Evolutionary conservation across 30 jellyfish, hydroid and myxozoan genomes (phyloP).

Genomic region (Cassiopea andromeda): DNA sequence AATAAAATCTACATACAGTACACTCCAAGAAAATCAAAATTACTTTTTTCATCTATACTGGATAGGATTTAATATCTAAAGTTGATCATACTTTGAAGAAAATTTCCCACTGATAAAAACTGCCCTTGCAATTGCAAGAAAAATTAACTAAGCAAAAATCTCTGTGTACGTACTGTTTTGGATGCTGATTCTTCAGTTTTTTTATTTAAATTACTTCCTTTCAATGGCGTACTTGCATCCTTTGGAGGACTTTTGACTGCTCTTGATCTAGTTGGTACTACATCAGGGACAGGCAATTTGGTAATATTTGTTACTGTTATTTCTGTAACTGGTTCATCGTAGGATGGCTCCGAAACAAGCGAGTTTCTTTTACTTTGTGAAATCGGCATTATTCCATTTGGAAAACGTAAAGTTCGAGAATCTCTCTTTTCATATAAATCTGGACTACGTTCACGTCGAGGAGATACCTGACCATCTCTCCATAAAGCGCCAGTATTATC

Average conservation of each 20-base stretch:
- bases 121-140: no score
- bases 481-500: conserved; percentile 55
- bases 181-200: not conserved
- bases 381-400: conserved; percentile 59
- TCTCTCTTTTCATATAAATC: conserved; percentile 22
- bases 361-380: conserved; percentile 65
- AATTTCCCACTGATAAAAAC: no score
- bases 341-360: conserved; percentile 70
- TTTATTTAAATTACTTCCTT: not conserved
- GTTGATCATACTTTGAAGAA: no score
- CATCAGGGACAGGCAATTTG: conserved; percentile 46
- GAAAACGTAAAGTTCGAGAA: conserved; percentile 27
- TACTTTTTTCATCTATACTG: no score
- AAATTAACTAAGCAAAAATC: no score
- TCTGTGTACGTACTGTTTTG: not conserved
- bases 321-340: conserved; percentile 36
- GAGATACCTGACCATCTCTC: conserved; percentile 59
- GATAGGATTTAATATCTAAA: no score
- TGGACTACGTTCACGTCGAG: conserved; percentile 40
- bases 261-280: conserved; percentile 11
- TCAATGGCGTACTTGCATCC: conserved; percentile 55
- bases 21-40: no score
- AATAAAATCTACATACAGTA: no score
- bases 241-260: conserved; percentile 13
- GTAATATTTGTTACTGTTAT: conserved; percentile 15